phyloP scores from a whole-genome alignment of 2,888 invertebrate genomes.

The Xestia ashworthii region DNA sequence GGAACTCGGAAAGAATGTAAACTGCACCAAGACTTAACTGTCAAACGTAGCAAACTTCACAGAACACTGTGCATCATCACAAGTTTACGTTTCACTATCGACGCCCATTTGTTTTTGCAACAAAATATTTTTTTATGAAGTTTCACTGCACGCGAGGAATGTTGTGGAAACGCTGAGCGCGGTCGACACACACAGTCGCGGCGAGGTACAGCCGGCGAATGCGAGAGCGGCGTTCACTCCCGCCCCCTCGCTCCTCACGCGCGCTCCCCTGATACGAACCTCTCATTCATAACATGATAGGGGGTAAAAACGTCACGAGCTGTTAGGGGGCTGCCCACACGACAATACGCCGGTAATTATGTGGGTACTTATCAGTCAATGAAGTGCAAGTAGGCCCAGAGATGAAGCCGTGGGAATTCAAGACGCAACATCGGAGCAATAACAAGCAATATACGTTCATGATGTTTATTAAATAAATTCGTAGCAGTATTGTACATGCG shows the following conservation, averaged over 20 bases:
- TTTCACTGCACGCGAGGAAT: conserved; percentile 87
- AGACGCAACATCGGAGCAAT: conserved; percentile 56
- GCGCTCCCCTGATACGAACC: conserved; percentile 68
- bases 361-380: conserved; percentile 72
- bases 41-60: conserved; percentile 72
- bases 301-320: conserved; percentile 80
- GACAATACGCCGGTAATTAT: conserved; percentile 77
- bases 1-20: conserved; percentile 78
- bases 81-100: conserved; percentile 87
- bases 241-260: conserved; percentile 67
- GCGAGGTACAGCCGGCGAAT: conserved; percentile 85
- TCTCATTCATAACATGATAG: conserved; percentile 87
- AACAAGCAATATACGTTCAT: conserved; percentile 66
- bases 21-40: conserved; percentile 75
- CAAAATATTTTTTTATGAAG: conserved; percentile 81
- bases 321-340: conserved; percentile 75
- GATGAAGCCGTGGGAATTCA: conserved; percentile 74
- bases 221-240: conserved; percentile 72
- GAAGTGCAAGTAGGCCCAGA: conserved; percentile 64
- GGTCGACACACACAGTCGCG: conserved; percentile 72
- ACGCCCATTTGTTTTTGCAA: conserved; percentile 86
- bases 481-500: conserved; percentile 54
- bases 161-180: conserved; percentile 66
- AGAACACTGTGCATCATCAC: conserved; percentile 84
- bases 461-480: conserved; percentile 71